These are phyloP conservation scores for Cyprinodon brontotheroides DNA, from an alignment of 2,113 vertebrate genomes.

Conservation along the genomic window DNA sequence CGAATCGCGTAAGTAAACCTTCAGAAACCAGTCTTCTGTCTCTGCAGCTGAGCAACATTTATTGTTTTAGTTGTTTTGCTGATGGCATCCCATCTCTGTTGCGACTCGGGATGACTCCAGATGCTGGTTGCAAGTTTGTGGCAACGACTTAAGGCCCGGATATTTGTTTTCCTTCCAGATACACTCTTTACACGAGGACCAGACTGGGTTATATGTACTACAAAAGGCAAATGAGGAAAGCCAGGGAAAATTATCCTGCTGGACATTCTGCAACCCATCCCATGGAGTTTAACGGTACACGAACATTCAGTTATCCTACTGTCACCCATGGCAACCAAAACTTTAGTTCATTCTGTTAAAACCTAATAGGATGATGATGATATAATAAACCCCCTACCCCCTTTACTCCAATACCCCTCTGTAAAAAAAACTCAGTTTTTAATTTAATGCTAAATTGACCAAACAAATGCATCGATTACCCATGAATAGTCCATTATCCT, in stretches of 20 bases:
- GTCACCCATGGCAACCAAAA: neutral
- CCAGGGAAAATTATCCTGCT: conserved; percentile 86
- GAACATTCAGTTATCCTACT: neutral
- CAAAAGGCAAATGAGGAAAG: conserved; percentile 91
- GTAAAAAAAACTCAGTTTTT: no score
- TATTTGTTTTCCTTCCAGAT: conserved; percentile 74
- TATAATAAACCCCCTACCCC: no score
- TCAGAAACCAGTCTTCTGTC: neutral
- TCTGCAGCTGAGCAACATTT: neutral
- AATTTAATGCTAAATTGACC: no score
- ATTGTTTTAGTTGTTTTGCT: neutral
- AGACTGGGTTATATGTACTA: conserved; percentile 94
- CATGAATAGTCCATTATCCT: no score
- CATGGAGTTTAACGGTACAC: conserved; percentile 83
- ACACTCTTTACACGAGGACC: conserved; percentile 93
- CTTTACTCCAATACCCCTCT: no score
- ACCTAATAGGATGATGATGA: neutral
- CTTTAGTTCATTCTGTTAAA: neutral
- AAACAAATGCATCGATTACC: no score
- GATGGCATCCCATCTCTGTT: neutral
- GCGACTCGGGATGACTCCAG: neutral
- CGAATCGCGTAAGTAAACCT: conserved; percentile 81
- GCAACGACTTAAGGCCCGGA: neutral
- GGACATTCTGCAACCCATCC: conserved; percentile 88
- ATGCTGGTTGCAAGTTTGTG: neutral